These are phyloP conservation scores for Cygnus buccinator DNA, from an alignment of 2,113 vertebrate genomes.

Conservation along the genomic window DNA sequence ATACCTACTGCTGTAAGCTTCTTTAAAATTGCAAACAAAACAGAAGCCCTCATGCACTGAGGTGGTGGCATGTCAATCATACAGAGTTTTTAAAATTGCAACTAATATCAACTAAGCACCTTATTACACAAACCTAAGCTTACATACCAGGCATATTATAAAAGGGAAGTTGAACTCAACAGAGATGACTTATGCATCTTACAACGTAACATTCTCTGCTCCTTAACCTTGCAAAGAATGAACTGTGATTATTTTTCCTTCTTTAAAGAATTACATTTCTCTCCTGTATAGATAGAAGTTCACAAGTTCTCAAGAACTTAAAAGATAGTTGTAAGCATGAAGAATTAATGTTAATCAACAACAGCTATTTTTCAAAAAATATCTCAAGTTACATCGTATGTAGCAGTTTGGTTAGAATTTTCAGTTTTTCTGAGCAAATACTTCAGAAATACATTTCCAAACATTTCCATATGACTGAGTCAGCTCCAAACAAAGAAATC, in stretches of 20 bases:
- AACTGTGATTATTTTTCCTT: neutral
- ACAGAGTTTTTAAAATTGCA: neutral
- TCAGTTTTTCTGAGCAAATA: neutral
- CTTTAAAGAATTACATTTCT: neutral
- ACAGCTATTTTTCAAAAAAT: neutral
- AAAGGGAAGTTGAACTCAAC: neutral
- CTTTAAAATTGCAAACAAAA: neutral
- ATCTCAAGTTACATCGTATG: neutral
- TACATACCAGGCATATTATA: neutral
- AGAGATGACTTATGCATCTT: neutral
- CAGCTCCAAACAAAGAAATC: neutral
- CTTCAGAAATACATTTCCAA: neutral
- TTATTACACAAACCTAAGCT: neutral
- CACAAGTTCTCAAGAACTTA: neutral
- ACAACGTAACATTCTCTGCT: neutral
- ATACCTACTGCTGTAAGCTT: neutral
- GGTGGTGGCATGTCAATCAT: neutral
- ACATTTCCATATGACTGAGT: neutral
- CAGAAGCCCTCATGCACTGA: neutral
- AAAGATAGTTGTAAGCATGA: neutral
- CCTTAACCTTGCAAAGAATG: neutral
- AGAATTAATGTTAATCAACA: neutral
- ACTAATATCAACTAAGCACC: neutral
- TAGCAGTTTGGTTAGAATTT: neutral
- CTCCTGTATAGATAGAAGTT: neutral